Percentiles rank a stretch among this genome's conserved stretches.
Conservation (phyloP, 2,888 invertebrate species). For the Tetranychus truncatus region DNA sequence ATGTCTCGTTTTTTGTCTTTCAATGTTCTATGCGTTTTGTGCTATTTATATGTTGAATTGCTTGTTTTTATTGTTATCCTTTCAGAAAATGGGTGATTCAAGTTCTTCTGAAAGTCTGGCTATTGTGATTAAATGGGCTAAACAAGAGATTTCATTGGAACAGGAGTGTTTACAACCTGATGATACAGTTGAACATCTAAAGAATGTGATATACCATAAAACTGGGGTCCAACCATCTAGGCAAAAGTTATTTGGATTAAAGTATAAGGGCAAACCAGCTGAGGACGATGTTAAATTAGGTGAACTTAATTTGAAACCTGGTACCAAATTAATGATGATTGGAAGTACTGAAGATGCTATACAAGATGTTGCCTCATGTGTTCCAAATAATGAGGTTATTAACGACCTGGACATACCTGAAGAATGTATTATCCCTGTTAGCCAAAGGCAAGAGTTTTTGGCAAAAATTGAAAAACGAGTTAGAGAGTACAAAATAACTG, state of each 20-base stretch:
- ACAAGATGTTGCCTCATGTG: conserved; percentile 29
- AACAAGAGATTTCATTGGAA: conserved; percentile 59
- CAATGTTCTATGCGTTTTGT: no score
- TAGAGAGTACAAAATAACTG: conserved; percentile 58
- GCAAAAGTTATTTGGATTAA: conserved; percentile 79
- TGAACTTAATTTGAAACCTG: conserved; percentile 58
- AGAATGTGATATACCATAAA: conserved; percentile 61
- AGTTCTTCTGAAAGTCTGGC: conserved; percentile 5
- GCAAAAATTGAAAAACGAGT: conserved; percentile 54
- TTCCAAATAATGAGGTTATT: conserved; percentile 64
- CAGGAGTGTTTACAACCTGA: conserved; percentile 48
- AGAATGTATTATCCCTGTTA: conserved; percentile 46
- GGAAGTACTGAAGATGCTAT: conserved; percentile 83
- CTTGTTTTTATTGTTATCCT: no score
- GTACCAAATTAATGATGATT: conserved; percentile 89
- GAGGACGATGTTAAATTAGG: conserved; percentile 57
- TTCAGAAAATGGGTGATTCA: not conserved
- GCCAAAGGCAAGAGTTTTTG: conserved; percentile 43
- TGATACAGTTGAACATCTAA: conserved; percentile 59
- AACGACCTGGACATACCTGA: conserved; percentile 82
- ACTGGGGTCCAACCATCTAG: conserved; percentile 80
- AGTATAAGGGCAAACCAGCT: conserved; percentile 58
- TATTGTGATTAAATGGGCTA: conserved; percentile 75
- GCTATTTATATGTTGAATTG: no score
- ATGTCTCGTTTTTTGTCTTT: no score